These are phyloP conservation scores for Aquatica leii DNA, from an alignment of 2,888 invertebrate species.

Conservation along the genomic window DNA sequence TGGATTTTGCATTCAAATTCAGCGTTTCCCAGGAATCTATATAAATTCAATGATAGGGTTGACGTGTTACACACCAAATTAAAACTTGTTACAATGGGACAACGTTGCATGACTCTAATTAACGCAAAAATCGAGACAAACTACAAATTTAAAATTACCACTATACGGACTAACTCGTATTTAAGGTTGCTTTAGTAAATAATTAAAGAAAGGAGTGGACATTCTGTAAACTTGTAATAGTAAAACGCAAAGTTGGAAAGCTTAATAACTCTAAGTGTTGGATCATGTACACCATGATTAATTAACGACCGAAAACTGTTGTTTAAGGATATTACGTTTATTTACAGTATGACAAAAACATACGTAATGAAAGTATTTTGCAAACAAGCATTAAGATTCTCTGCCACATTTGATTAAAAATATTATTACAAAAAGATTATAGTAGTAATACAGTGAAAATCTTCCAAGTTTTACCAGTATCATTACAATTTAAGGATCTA, in stretches of 20 bases:
- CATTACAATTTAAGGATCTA: too few relatives aligned
- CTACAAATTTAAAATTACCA: constrained; percentile 1
- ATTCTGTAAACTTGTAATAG: constrained; percentile 9
- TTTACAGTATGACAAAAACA: too few relatives aligned
- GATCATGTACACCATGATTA: constrained; percentile 19
- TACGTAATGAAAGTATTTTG: too few relatives aligned
- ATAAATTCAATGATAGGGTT: constrained; percentile 18
- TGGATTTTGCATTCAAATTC: constrained; percentile 40
- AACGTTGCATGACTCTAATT: neutral
- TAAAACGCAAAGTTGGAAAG: constrained; percentile 22
- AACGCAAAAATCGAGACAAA: neutral
- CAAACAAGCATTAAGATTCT: too few relatives aligned
- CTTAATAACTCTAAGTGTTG: constrained; percentile 16
- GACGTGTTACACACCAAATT: constrained; percentile 24
- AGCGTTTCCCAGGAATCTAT: constrained; percentile 8
- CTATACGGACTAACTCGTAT: neutral
- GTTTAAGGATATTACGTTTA: too few relatives aligned
- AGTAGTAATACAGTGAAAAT: too few relatives aligned
- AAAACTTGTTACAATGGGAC: constrained; percentile 23
- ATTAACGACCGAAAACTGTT: neutral
- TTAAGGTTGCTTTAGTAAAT: constrained; percentile 3
- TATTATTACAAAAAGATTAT: too few relatives aligned
- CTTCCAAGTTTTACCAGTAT: too few relatives aligned
- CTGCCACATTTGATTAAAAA: too few relatives aligned
- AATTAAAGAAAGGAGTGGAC: constrained; percentile 23